These are phyloP conservation scores for Proctacanthus coquilletti DNA, from an alignment of 1,140 invertebrate species.

Conservation along the genomic window DNA sequence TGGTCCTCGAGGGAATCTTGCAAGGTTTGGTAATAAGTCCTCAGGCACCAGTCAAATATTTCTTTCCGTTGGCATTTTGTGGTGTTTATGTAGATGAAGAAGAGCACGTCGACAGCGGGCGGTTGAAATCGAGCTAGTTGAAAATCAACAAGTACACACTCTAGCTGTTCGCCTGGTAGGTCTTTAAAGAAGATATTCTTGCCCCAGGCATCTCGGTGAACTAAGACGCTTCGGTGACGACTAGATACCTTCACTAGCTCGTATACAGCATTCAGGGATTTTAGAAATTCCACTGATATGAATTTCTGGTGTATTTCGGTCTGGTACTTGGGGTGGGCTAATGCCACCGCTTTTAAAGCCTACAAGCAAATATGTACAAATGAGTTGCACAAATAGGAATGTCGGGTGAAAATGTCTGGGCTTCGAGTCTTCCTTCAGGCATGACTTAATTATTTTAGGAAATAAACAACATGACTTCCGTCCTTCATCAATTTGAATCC, in stretches of 20 bases:
- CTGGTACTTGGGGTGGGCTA: slow-evolving; percentile 16
- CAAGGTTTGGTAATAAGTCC: neutral
- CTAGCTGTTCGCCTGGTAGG: slow-evolving; percentile 10
- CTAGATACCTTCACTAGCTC: slow-evolving; percentile 25
- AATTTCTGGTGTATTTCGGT: slow-evolving; percentile 8
- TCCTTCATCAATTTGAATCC: too few species aligned
- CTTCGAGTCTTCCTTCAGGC: too few species aligned
- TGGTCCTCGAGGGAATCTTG: neutral
- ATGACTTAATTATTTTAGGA: too few species aligned
- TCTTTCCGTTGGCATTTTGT: slow-evolving; percentile 11
- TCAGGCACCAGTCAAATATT: slow-evolving; percentile 6
- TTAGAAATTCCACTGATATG: slow-evolving; percentile 17
- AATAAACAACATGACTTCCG: too few species aligned
- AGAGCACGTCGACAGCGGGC: slow-evolving; percentile 37
- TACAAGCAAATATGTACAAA: slow-evolving; percentile 4
- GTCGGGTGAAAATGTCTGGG: too few species aligned
- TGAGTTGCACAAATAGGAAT: too few species aligned
- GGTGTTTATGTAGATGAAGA: slow-evolving; percentile 18
- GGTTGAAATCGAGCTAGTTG: slow-evolving; percentile 38
- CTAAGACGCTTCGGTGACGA: slow-evolving; percentile 35
- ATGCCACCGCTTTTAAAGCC: slow-evolving; percentile 16
- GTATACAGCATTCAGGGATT: slow-evolving; percentile 16
- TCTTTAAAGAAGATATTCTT: slow-evolving; percentile 46
- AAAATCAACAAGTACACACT: slow-evolving; percentile 42
- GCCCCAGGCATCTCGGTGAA: slow-evolving; percentile 44